Conservation (phyloP, 2,888 invertebrate species). For the Drosophila ezoana region DNA sequence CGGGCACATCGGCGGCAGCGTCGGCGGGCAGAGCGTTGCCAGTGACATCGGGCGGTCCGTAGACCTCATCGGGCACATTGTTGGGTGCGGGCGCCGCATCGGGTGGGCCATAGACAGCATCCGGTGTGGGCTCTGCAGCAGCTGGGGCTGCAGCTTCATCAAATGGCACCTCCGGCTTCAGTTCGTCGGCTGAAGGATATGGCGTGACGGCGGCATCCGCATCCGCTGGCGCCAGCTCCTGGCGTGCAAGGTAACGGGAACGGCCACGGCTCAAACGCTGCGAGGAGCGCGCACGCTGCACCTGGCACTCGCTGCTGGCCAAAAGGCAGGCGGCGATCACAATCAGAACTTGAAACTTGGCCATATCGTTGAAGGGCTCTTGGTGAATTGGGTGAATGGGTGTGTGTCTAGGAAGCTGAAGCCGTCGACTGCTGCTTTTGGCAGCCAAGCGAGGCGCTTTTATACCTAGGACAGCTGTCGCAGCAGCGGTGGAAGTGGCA, state of each 20-base stretch:
- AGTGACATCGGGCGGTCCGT: constrained; percentile 74
- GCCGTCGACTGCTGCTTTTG: constrained; percentile 62
- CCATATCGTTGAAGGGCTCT: constrained; percentile 57
- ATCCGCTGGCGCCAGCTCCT: constrained; percentile 69
- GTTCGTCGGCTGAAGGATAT: constrained; percentile 80
- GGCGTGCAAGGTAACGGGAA: constrained; percentile 72
- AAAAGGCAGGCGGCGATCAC: constrained; percentile 49
- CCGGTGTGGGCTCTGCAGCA: constrained; percentile 68
- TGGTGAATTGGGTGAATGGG: neutral
- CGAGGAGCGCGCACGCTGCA: constrained; percentile 52
- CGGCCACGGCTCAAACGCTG: constrained; percentile 71
- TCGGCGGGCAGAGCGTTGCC: constrained; percentile 67
- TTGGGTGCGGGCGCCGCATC: constrained; percentile 67
- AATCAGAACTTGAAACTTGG: constrained; percentile 72
- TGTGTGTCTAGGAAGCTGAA: constrained; percentile 47
- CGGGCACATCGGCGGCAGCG: constrained; percentile 63
- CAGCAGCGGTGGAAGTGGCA: constrained; percentile 8
- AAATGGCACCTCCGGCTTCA: constrained; percentile 81
- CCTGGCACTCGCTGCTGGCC: constrained; percentile 60
- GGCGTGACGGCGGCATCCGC: constrained; percentile 76
- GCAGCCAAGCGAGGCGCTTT: constrained; percentile 44
- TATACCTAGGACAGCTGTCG: constrained; percentile 63
- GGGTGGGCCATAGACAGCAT: constrained; percentile 80
- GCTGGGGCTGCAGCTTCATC: constrained; percentile 69
- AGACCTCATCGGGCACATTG: constrained; percentile 75